phyloP scores from a whole-genome alignment of 2,888 invertebrate genomes.

The Trisateles emortualis region DNA sequence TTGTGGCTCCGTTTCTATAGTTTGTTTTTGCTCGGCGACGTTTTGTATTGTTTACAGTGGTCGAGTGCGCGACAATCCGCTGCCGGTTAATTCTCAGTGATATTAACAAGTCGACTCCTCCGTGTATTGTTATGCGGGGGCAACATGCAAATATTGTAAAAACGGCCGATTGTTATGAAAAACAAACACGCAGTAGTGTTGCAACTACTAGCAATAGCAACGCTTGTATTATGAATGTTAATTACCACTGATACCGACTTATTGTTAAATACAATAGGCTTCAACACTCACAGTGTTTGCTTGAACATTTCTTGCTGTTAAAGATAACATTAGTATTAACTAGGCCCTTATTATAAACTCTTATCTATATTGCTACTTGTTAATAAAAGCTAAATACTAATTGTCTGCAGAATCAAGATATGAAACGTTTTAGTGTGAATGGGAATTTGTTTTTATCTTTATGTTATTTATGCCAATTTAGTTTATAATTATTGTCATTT shows the following conservation, averaged over 20 bases:
- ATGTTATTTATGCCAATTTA: background rate
- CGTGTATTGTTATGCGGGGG: constrained; percentile 69
- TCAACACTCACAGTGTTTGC: constrained; percentile 32
- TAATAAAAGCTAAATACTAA: constrained; percentile 41
- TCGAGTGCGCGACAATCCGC: constrained; percentile 80
- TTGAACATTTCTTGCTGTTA: constrained; percentile 38
- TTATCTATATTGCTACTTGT: constrained; percentile 34
- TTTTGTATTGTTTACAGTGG: constrained; percentile 85
- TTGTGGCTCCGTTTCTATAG: constrained; percentile 80
- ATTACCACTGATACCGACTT: constrained; percentile 70
- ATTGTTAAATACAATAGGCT: constrained; percentile 48
- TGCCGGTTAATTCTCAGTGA: constrained; percentile 83
- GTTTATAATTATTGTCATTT: background rate
- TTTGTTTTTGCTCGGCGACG: constrained; percentile 81
- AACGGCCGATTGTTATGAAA: constrained; percentile 79
- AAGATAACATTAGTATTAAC: constrained; percentile 43
- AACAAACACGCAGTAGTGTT: constrained; percentile 65
- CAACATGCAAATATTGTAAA: constrained; percentile 79
- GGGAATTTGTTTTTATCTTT: constrained; percentile 7
- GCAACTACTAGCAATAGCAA: constrained; percentile 56
- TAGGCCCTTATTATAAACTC: constrained; percentile 36
- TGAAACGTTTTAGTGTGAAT: constrained; percentile 30
- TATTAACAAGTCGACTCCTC: constrained; percentile 76
- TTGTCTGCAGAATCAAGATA: constrained; percentile 29
- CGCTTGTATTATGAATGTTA: constrained; percentile 61